These are phyloP conservation scores for Bradynema listronoti DNA, from an alignment of 1,140 invertebrate species.

Conservation along the genomic window DNA sequence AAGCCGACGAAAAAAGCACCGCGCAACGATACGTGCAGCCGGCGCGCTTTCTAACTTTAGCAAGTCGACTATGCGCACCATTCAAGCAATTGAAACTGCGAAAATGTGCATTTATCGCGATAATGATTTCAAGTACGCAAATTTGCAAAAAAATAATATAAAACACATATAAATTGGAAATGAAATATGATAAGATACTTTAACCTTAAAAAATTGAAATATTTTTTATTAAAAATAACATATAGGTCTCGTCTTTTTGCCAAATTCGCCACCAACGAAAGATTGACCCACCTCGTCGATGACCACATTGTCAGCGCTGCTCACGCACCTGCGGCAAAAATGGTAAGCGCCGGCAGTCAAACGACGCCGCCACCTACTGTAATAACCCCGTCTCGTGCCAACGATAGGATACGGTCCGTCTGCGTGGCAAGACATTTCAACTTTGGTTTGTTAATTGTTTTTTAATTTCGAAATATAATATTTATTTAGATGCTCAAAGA, in stretches of 20 bases:
- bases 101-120: slow-evolving; percentile 34
- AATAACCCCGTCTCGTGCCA: not conserved
- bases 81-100: slow-evolving; percentile 43
- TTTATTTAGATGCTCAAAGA: not conserved
- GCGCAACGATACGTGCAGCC: too few relatives aligned
- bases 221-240: not conserved
- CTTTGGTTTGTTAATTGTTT: slow-evolving; percentile 10
- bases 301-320: slow-evolving; percentile 18
- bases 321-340: slow-evolving; percentile 16
- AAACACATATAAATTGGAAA: slow-evolving; percentile 8
- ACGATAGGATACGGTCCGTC: not conserved
- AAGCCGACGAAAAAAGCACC: too few relatives aligned
- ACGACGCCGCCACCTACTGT: slow-evolving; percentile 28
- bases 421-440: not conserved
- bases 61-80: slow-evolving; percentile 29
- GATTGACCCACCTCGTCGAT: slow-evolving; percentile 36
- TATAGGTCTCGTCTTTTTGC: slow-evolving; percentile 38
- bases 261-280: slow-evolving; percentile 40
- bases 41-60: slow-evolving; percentile 28
- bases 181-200: not conserved
- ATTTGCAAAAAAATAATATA: slow-evolving; percentile 9
- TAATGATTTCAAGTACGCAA: slow-evolving; percentile 33
- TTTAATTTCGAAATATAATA: too few relatives aligned
- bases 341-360: slow-evolving; percentile 37
- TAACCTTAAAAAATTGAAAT: not conserved